Evolutionary conservation across 64 coral and sea anemone genomes (phyloP), one percentile per base, ranked within the genome.

Genomic region (Exaiptasia diaphana): DNA sequence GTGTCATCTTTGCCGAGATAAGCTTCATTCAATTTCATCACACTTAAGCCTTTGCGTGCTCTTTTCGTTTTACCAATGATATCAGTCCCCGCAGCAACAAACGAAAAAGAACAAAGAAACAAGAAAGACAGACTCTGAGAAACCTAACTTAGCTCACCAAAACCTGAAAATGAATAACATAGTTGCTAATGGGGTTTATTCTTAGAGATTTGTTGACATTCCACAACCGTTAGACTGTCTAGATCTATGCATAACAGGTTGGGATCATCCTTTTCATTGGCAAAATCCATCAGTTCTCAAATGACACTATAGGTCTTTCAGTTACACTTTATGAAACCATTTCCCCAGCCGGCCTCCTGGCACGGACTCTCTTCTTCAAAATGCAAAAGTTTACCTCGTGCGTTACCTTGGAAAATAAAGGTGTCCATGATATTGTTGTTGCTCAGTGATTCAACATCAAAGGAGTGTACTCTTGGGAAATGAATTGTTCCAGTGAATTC

Each of bases 401-500:
- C 36, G 45, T 65, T 73, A 73, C 69, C 69, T 73, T 42, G 69
- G 69, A 73, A 73, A 15, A 73, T 73, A 31, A 73, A 40, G 3
- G 69, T 37, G 22, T 73, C 69, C 69, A 73, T 73, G n/a, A 46
- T 32, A 25, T 73, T 65, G 61, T 1, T 65, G 15, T 65, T n/a
- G n/a, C n/a, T n/a, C n/a, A n/a, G n/a, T n/a, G n/a, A n/a, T n/a
- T n/a, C n/a, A n/a, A n/a, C n/a, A n/a, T n/a, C n/a, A n/a, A n/a
- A n/a, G 9, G 11, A n/a, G 30, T 62, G 27, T 13, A 62, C n/a
- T 62, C 58, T 27, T 30, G 61, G 14, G 14, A 13, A 65, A 35
- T 65, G 27, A 20, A 35, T 55, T 5, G 20, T 55, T 55, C 52
- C 52, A 38, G 14, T 20, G 61, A 14, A 35, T 14, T 55, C 25